Evolutionary conservation across 2,113 vertebrate species (phyloP), one percentile per base, ranked within the genome.

Genomic region (Hoplias malabaricus): DNA sequence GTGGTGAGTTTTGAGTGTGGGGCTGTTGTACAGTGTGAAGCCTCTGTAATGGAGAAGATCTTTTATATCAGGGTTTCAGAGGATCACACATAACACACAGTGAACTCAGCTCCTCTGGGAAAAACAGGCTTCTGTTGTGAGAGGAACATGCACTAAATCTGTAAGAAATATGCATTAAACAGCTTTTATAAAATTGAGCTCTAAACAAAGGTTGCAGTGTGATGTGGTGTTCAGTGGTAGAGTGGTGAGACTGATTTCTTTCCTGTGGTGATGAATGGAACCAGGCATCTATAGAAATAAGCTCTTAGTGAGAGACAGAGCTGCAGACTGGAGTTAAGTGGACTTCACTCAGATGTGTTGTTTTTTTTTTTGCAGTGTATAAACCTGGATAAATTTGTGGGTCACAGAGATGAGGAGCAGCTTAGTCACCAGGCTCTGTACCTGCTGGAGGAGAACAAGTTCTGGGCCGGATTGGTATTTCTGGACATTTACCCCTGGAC

Each of bases 381-480:
- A 83, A 92, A 83, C 36, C 91, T 99, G 90, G 93, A 99, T 87
- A 99, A 99, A 87, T 99, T 98, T 91, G 94, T 95, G 90, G 93
- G 94, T 78, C 92, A 92, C 66, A 84, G 83, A 1, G 91, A 96
- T 21, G 97, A 99, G 92, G 87, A 88, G 63, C 92, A 96, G 46
- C 88, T 98, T 88, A 94, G 89, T 79, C 92, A 88, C 74, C 91
- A 93, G 88, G 95, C 96, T 40, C 87, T 96, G 79, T 86, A 91
- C 73, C 89, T 99, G 42, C 90, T 99, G 80, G 94, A 96, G 79
- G 91, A 99, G 89, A 98, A 97, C 86, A 96, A 95, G 88, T 96
- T 97, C 77, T 99, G 98, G 98, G 97, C 96, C 2, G 96, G 94
- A 0, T 88, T 99, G 43, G 90, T 98, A 62, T 99, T 99, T 80